Evolutionary conservation across 2,797 vertebrate genomes (phyloP), one percentile per base, ranked within the genome.

Genomic region (Sitta carolinensis): DNA sequence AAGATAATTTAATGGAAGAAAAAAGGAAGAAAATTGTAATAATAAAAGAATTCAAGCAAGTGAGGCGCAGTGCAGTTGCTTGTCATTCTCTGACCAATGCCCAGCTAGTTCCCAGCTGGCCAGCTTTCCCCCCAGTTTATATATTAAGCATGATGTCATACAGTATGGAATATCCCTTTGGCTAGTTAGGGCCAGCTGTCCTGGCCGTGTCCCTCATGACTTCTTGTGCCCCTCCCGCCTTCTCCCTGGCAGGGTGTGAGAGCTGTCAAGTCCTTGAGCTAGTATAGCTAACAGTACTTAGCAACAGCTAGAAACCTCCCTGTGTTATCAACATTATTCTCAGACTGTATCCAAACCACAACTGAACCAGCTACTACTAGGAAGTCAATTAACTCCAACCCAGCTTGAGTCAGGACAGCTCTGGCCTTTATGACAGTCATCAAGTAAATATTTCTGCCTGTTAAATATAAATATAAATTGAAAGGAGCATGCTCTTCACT

Each of bases 131-230:
- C 3, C 1, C 52, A 66, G 25, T 77, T 87, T 77, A 61, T 82
- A 77, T 82, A 82, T 77, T 77, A 52, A 77, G 42, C 59, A 72
- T 82, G 64, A 87, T 70, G n/a, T 91, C 77, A 91, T 43, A 7
- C 16, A 36, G 32, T 30, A 48, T 66, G 47, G 77, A 87, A 66
- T 91, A 91, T 77, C 42, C 70, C 51, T 43, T 38, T 43, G 64
- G 32, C 47, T 57, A 34, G 40, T 72, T 59, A 42, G 52, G 58
- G 23, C 70, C 89, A 72, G 84, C 64, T 91, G 47, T 77, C 64
- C 59, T 77, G 72, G 18, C 47, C 48, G 34, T 48, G 34, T 76
- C 51, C 57, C 26, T 75, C 55, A 7, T 0, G 0, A 51, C 38
- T 80, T 58, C 81, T 61, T 91, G 45, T 81, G 51, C 26, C 32